Evolutionary conservation across 2,113 vertebrate genomes (phyloP).

Genomic region (Aphelocoma coerulescens): DNA sequence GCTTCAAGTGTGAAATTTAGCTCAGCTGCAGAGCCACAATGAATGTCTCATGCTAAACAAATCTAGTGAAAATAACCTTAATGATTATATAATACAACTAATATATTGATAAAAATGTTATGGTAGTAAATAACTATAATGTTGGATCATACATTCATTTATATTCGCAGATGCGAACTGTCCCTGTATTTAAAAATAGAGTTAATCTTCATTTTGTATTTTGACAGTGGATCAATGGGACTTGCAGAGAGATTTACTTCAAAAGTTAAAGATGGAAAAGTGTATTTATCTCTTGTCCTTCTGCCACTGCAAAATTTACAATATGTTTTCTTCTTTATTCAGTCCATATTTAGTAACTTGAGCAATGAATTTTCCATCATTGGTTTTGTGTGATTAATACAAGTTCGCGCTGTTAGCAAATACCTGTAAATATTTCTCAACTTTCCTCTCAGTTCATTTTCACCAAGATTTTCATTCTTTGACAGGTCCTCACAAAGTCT

Average conservation of each 20-base stretch:
- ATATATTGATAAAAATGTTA: background rate
- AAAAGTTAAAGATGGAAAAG: background rate
- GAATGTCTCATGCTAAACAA: background rate
- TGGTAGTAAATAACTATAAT: background rate
- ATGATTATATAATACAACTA: background rate
- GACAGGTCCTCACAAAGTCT: background rate
- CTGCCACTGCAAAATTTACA: background rate
- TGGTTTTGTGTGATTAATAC: background rate
- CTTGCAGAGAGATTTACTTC: background rate
- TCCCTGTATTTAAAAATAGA: background rate
- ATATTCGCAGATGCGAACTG: background rate
- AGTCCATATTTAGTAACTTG: background rate
- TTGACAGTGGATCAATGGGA: background rate
- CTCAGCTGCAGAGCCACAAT: background rate
- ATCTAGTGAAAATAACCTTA: background rate
- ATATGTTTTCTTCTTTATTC: background rate
- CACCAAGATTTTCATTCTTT: background rate
- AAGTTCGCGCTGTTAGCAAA: background rate
- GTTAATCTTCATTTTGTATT: background rate
- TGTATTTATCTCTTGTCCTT: slow-evolving; percentile 11
- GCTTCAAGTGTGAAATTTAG: slow-evolving; percentile 12
- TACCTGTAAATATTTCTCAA: background rate
- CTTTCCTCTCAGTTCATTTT: background rate
- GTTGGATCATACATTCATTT: background rate
- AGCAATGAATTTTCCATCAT: slow-evolving; percentile 20